These are phyloP conservation scores for Loris lydekkerianus DNA, from an alignment of 2,797 vertebrate species.

Conservation along the genomic window DNA sequence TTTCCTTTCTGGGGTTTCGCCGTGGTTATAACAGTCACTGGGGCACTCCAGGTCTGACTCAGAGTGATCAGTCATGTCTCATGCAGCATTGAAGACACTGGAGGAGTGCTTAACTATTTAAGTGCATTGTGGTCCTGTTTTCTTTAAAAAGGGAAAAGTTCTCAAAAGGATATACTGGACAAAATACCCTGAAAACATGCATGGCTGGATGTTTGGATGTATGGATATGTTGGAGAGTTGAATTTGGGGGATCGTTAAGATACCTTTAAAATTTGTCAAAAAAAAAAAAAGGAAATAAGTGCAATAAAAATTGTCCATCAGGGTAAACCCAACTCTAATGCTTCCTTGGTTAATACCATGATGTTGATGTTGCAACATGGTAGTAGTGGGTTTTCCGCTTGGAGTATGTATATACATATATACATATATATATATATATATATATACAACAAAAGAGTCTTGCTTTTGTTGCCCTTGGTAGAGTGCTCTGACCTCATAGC, in stretches of 20 bases:
- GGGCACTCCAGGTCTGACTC: conserved; percentile 63
- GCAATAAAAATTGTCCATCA: neutral
- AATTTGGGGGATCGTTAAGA: conserved; percentile 7
- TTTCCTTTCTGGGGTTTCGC: conserved; percentile 56
- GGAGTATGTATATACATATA: neutral
- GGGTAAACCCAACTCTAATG: neutral
- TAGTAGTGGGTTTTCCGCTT: neutral
- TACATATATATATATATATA: too few species aligned
- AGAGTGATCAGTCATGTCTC: neutral
- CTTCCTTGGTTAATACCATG: neutral
- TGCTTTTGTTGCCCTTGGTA: too few species aligned
- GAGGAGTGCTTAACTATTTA: neutral
- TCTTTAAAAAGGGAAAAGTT: conserved; percentile 33
- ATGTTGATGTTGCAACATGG: neutral
- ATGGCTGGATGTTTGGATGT: neutral
- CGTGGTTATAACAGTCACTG: neutral
- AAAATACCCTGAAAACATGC: neutral
- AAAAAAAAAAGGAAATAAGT: too few species aligned
- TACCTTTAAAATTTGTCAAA: neutral
- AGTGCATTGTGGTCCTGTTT: neutral
- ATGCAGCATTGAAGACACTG: neutral
- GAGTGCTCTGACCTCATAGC: too few species aligned
- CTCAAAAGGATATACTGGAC: neutral
- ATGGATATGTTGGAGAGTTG: neutral
- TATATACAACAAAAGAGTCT: too few species aligned